Percentiles rank a stretch among this genome's conserved stretches.
phyloP scores from a whole-genome alignment of 2,888 invertebrate species.

The Therioaphis trifolii region DNA sequence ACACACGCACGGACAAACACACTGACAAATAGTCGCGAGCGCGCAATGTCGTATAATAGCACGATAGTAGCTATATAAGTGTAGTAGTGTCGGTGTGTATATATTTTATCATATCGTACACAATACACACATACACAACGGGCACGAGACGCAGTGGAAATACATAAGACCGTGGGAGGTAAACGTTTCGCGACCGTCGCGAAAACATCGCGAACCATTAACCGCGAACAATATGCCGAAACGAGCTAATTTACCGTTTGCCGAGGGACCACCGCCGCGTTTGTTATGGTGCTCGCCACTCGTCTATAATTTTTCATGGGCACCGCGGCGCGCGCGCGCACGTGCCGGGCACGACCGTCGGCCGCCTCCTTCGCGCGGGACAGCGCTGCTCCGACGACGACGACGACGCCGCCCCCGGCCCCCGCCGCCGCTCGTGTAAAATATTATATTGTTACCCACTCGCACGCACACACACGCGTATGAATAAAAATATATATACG shows the following conservation, averaged over 20 bases:
- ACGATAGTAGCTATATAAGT: too few relatives aligned
- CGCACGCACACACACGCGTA: too few relatives aligned
- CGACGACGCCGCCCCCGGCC: neutral
- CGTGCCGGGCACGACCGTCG: slow-evolving; percentile 12
- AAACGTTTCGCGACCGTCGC: slow-evolving; percentile 54
- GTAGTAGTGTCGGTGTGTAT: too few relatives aligned
- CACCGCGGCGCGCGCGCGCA: slow-evolving; percentile 25
- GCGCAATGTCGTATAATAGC: too few relatives aligned
- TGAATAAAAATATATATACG: too few relatives aligned
- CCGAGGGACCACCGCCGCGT: slow-evolving; percentile 37
- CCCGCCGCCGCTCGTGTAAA: neutral
- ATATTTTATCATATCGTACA: too few relatives aligned
- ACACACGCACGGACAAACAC: neutral
- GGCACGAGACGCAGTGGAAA: neutral
- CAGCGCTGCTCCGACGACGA: too few relatives aligned
- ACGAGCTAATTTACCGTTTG: slow-evolving; percentile 59
- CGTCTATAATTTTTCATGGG: slow-evolving; percentile 52
- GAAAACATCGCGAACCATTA: slow-evolving; percentile 63
- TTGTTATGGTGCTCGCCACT: slow-evolving; percentile 50
- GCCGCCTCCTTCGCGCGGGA: neutral
- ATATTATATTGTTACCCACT: too few relatives aligned
- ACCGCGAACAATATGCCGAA: slow-evolving; percentile 62
- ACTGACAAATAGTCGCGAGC: too few relatives aligned
- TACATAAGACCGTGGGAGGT: slow-evolving; percentile 62
- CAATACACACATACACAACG: neutral